Conservation (phyloP, 2,797 vertebrate species). For the Carduelis carduelis region DNA sequence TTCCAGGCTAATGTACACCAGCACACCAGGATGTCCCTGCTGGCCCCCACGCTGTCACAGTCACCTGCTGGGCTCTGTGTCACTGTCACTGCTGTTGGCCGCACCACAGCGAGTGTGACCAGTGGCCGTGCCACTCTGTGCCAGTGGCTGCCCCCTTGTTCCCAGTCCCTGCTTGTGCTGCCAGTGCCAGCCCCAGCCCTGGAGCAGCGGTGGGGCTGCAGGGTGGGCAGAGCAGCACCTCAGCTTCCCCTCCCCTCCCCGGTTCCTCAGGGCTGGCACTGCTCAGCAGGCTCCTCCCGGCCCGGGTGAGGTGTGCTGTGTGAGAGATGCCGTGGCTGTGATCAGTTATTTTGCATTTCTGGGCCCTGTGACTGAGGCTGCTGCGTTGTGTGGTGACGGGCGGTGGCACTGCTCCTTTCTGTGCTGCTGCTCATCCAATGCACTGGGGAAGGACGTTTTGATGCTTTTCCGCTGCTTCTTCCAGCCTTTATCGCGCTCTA, state of each 20-base stretch:
- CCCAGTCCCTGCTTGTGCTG: fast-evolving
- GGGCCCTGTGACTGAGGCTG: not conserved
- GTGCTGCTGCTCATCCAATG: not conserved
- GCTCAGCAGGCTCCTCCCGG: not conserved
- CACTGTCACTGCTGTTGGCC: fast-evolving
- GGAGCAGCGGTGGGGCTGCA: fast-evolving
- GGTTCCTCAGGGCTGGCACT: not conserved
- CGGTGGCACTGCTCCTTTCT: not conserved
- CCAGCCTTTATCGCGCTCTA: not conserved
- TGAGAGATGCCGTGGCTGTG: not conserved
- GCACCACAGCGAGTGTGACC: not conserved
- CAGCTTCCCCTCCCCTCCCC: not conserved
- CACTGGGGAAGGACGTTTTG: not conserved
- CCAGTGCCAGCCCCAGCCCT: fast-evolving
- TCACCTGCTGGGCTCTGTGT: fast-evolving
- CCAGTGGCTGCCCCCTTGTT: fast-evolving
- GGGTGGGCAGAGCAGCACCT: not conserved
- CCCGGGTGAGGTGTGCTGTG: not conserved
- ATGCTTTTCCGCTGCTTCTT: not conserved
- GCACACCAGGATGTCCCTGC: not conserved
- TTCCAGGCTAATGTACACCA: not conserved
- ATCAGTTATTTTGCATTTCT: not conserved
- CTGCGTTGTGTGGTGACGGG: not conserved
- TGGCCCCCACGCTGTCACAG: fast-evolving
- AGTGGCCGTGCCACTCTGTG: fast-evolving